phyloP scores from a whole-genome alignment of 2,113 vertebrate species.

The Scortum barcoo region DNA sequence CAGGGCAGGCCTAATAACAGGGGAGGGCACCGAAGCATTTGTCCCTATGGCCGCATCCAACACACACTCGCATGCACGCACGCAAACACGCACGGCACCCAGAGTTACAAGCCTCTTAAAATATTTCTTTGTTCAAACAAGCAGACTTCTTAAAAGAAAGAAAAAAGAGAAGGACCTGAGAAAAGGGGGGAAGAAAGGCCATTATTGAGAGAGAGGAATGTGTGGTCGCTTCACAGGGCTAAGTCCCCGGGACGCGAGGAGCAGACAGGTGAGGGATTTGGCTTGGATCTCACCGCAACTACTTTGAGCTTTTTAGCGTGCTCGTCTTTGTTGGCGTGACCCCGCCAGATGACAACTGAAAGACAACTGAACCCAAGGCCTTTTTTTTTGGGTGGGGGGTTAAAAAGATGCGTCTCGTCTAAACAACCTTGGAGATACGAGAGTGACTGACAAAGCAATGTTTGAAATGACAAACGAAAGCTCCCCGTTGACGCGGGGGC shows the following conservation, averaged over 20 bases:
- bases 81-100: conserved; percentile 30
- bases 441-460: not conserved
- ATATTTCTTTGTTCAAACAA: conserved; percentile 84
- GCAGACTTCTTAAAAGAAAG: conserved; percentile 71
- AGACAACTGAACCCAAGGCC: conserved; percentile 13
- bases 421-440: conserved; percentile 6
- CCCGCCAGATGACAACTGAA: conserved; percentile 27
- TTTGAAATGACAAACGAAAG: not conserved
- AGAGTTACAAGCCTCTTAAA: conserved; percentile 77
- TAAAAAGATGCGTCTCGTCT: conserved; percentile 3
- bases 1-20: conserved; percentile 86
- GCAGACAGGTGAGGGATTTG: conserved; percentile 78
- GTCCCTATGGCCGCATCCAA: conserved; percentile 70
- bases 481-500: not conserved
- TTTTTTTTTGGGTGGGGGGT: too few species aligned
- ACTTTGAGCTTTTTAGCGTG: conserved; percentile 48
- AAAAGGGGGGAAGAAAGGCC: conserved; percentile 62
- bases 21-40: conserved; percentile 77
- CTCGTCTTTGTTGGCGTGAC: conserved; percentile 47
- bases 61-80: conserved; percentile 30
- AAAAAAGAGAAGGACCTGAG: conserved; percentile 51
- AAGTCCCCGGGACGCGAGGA: conserved; percentile 41
- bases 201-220: conserved; percentile 77
- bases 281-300: conserved; percentile 43
- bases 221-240: conserved; percentile 51